Percentiles rank a stretch among this genome's conserved stretches.
These are phyloP conservation scores for Drosophila ohnishii DNA, from an alignment of 1,140 invertebrate species.

Conservation along the genomic window DNA sequence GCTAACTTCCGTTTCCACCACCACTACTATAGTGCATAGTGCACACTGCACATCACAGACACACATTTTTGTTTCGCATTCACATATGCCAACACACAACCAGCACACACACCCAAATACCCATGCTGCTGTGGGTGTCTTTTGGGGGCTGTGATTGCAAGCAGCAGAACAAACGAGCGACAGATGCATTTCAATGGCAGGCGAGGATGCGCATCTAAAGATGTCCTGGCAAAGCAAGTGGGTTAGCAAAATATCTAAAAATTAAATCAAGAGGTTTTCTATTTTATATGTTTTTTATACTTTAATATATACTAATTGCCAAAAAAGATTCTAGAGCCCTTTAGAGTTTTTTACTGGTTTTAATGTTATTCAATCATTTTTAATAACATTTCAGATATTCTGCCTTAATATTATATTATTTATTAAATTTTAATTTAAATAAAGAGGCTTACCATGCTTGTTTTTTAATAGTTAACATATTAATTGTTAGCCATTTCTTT, in stretches of 20 bases:
- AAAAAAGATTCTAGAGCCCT: too few relatives aligned
- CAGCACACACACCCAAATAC: conserved; percentile 10
- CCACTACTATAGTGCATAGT: conserved; percentile 29
- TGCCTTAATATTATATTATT: too few relatives aligned
- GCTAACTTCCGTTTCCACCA: conserved; percentile 54
- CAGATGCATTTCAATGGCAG: conserved; percentile 33
- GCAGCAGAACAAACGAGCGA: conserved; percentile 42
- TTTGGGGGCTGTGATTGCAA: conserved; percentile 40
- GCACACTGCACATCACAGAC: conserved; percentile 31
- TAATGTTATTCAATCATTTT: too few relatives aligned
- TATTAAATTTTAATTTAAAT: too few relatives aligned
- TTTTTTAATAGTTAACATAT: background rate
- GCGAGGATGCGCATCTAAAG: conserved; percentile 13
- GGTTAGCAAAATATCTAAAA: background rate
- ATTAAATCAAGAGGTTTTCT: background rate
- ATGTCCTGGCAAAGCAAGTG: conserved; percentile 4
- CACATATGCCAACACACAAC: conserved; percentile 47
- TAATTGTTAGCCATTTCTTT: too few relatives aligned
- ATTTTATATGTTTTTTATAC: background rate
- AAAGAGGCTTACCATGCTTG: too few relatives aligned
- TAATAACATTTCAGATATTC: background rate
- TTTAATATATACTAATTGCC: background rate
- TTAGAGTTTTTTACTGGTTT: too few relatives aligned
- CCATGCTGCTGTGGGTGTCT: conserved; percentile 13
- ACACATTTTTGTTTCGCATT: conserved; percentile 49